Evolutionary conservation across 2,888 invertebrate genomes (phyloP).

Genomic region (Lycia hirtaria): DNA sequence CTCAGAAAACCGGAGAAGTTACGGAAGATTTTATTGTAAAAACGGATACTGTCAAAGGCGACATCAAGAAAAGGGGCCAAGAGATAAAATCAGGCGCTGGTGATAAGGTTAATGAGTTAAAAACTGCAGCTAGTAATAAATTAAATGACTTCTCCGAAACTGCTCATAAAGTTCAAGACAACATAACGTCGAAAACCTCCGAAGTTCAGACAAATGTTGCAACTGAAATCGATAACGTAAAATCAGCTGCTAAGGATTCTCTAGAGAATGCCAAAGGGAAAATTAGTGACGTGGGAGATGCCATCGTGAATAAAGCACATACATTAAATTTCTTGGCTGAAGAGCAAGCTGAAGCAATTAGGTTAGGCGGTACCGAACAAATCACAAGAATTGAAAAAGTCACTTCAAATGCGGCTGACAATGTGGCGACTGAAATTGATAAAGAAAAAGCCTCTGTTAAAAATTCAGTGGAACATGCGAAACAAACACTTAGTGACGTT

Average conservation of each 20-base stretch:
- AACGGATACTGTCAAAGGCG: conserved; percentile 54
- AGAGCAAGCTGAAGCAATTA: conserved; percentile 71
- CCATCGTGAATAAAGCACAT: conserved; percentile 70
- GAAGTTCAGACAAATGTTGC: conserved; percentile 56
- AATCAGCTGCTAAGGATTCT: conserved; percentile 58
- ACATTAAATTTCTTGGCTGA: conserved; percentile 69
- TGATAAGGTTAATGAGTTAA: conserved; percentile 52
- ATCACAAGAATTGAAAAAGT: conserved; percentile 60
- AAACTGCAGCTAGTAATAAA: conserved; percentile 54
- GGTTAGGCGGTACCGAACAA: conserved; percentile 59
- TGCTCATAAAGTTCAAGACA: conserved; percentile 54
- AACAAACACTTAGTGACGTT: conserved; percentile 62
- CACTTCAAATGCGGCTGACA: conserved; percentile 56
- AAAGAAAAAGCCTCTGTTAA: conserved; percentile 56
- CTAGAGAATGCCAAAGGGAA: conserved; percentile 67
- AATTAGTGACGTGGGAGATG: conserved; percentile 62
- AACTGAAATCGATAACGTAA: conserved; percentile 56
- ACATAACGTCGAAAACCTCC: conserved; percentile 51
- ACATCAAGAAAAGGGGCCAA: conserved; percentile 56
- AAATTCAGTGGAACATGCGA: conserved; percentile 66
- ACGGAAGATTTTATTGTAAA: conserved; percentile 60
- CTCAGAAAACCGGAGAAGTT: conserved; percentile 59
- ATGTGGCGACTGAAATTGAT: conserved; percentile 56
- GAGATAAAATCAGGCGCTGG: conserved; percentile 55
- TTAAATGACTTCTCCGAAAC: conserved; percentile 58